phyloP scores from a whole-genome alignment of 2,888 invertebrate species.

The Strigamia maritima region DNA sequence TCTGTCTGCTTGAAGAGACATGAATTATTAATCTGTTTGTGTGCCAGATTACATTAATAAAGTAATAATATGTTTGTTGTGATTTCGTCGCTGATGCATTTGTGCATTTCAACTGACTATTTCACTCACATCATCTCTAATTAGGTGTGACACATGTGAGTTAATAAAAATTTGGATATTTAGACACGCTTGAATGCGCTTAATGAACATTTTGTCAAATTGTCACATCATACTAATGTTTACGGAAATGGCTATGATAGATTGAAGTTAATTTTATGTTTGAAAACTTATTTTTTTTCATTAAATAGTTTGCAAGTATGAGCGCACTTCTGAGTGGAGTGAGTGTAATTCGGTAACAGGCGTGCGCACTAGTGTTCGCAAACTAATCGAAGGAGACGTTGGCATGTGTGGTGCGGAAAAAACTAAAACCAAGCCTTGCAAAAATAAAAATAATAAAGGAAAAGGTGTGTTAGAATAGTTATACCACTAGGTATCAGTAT shows the following conservation, averaged over 20 bases:
- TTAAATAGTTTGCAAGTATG: constrained; percentile 35
- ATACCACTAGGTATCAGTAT: not conserved
- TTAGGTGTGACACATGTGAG: not conserved
- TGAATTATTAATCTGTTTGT: not conserved
- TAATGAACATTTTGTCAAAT: no score
- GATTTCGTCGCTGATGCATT: not conserved
- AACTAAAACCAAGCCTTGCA: constrained; percentile 26
- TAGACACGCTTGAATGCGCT: not conserved
- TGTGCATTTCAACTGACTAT: not conserved
- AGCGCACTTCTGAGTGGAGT: constrained; percentile 21
- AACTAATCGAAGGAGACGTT: constrained; percentile 25
- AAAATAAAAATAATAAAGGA: not conserved
- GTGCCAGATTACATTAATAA: not conserved
- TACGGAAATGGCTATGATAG: no score
- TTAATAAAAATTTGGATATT: not conserved
- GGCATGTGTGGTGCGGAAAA: not conserved
- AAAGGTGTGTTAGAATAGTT: constrained; percentile 32
- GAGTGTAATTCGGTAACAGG: constrained; percentile 15
- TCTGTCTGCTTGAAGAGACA: not conserved
- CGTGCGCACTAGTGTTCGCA: constrained; percentile 24
- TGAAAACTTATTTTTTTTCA: not conserved
- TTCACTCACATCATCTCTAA: not conserved
- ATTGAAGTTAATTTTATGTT: not conserved
- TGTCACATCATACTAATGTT: no score
- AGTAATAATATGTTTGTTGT: not conserved